Evolutionary conservation across 2,113 vertebrate genomes (phyloP), one percentile per base, ranked within the genome.

Genomic region (Brachionichthys hirsutus): DNA sequence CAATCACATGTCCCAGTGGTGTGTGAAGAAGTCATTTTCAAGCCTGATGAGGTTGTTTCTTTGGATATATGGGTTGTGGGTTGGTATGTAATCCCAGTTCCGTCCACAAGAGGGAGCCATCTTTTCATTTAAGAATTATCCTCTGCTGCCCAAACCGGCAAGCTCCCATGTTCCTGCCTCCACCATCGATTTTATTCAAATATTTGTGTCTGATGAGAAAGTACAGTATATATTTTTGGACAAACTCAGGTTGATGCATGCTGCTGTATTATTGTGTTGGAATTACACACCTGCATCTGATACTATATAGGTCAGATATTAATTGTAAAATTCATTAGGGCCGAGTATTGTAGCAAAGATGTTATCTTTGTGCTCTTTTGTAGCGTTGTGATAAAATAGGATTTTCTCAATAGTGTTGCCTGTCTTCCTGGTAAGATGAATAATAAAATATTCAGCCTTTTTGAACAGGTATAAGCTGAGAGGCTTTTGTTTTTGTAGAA

Each of bases 181-280:
- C 60, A 75, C 50, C 59, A 60, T 43, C 53, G 9, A 52, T 59
- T 67, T 64, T 52, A 67, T 65, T 66, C 2, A 62, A 11, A 56
- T 55, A 52, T 35, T 30, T 36, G 41, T 75, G 44, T 66, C 43
- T 24, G 40, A 66, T 67, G 51, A 60, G 40, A 75, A 15, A 6
- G 12, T 42, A 12, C 12, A 9, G 42, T 67, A 52, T 82, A 52
- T 70, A 46, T 71, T 71, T 81, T 73, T 60, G 64, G 64, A 79
- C 46, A 67, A 77, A 78, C 88, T 88, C 85, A 86, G 85, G 88
- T 86, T 85, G 43, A 54, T 77, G 82, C 80, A 86, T 84, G 78
- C 56, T 67, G 47, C 22, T 78, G 55, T 67, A 66, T 60, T 67
- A 30, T 57, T 43, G 22, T 65, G 54, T 70, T 71, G 30, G 62